phyloP scores from a whole-genome alignment of 2,113 vertebrate genomes.

The Verasper variegatus region DNA sequence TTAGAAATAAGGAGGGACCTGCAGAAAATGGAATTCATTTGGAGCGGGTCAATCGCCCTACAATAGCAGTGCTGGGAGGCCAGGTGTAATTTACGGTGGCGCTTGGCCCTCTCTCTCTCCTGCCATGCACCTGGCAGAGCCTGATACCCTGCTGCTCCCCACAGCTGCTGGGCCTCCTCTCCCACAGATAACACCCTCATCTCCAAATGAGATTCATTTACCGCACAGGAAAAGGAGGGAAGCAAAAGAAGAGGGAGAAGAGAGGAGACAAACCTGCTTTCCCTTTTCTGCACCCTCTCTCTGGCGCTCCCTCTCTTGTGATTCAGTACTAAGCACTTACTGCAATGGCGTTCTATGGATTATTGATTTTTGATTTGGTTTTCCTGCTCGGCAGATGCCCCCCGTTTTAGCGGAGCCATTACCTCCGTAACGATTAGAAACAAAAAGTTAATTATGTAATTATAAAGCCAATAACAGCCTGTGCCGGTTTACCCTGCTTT shows the following conservation, averaged over 20 bases:
- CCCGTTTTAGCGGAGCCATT: slow-evolving; percentile 99
- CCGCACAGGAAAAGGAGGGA: slow-evolving; percentile 85
- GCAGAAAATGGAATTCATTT: slow-evolving; percentile 99
- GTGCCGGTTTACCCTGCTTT: slow-evolving; percentile 99
- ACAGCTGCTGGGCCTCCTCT: slow-evolving; percentile 94
- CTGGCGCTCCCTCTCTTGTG: slow-evolving; percentile 53
- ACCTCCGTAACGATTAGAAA: slow-evolving; percentile 99
- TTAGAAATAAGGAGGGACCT: slow-evolving; percentile 99
- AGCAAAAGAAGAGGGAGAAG: slow-evolving; percentile 43
- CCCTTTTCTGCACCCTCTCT: slow-evolving; percentile 47
- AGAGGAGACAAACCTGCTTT: slow-evolving; percentile 72
- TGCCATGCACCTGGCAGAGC: slow-evolving; percentile 78
- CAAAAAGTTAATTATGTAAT: slow-evolving; percentile 99
- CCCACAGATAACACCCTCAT: slow-evolving; percentile 93
- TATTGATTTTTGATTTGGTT: slow-evolving; percentile 99
- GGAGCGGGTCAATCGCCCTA: slow-evolving; percentile 96
- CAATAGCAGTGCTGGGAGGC: slow-evolving; percentile 95
- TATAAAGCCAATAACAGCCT: slow-evolving; percentile 99
- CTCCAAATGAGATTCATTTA: slow-evolving; percentile 98
- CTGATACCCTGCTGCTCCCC: slow-evolving; percentile 87
- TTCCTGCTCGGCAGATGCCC: slow-evolving; percentile 93
- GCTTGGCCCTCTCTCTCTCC: slow-evolving; percentile 83
- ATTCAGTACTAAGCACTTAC: slow-evolving; percentile 90
- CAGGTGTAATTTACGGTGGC: slow-evolving; percentile 97
- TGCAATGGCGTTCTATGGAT: slow-evolving; percentile 99